Base-by-base conservation (phyloP, 37 sponge, comb jelly and placozoan genomes). In the Bolinopsis microptera region DNA sequence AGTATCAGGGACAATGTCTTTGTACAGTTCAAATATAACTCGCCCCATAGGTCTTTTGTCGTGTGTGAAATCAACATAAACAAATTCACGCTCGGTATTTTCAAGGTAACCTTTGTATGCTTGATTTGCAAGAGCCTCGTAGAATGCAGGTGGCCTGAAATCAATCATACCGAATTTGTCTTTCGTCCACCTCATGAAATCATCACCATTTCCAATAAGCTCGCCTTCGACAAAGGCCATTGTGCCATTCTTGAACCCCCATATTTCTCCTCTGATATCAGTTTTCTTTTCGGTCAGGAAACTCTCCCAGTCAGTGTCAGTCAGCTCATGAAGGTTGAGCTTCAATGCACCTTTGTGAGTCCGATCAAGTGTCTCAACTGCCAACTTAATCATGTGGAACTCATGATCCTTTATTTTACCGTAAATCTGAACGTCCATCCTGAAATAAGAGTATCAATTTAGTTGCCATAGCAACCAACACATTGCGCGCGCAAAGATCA, bases 1-100 rank as follows among this genome's bases (percentile, higher is more conserved):
- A 16, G 97, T 95, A 25, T 93, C 76, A 0, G 97, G 97, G 38
- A 96, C 96, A 38, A 95, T 27, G 13, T 94, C 38, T 1, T 68
- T 95, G 93, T 94, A 94, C 22, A 97, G 94, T 94, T 96, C 70
- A 38, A 93, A 94, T 24, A 93, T 72, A 22, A 93, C 32, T n/a
- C 69, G 69, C 16, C 92, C 69, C 69, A 92, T 92, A 69, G 83
- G 83, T 8, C 38, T 22, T 31, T 80, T 80, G 23, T 80, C 83
- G 27, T 80, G 83, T 18, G 35, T 38, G 13, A 83, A 69, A 69
- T 93, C 61, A 23, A 48, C 68, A 38, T 70, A 93, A 0, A 77
- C 69, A 36, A 39, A 75, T 32, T 35, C 35, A 69, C 94, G 93
- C 74, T 95, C 68, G 1, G 77, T 75, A 33, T 94, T 93, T 31